Evolutionary conservation across 2,113 vertebrate species (phyloP), one percentile per base, ranked within the genome.

Genomic region (Campylomormyrus numenius): DNA sequence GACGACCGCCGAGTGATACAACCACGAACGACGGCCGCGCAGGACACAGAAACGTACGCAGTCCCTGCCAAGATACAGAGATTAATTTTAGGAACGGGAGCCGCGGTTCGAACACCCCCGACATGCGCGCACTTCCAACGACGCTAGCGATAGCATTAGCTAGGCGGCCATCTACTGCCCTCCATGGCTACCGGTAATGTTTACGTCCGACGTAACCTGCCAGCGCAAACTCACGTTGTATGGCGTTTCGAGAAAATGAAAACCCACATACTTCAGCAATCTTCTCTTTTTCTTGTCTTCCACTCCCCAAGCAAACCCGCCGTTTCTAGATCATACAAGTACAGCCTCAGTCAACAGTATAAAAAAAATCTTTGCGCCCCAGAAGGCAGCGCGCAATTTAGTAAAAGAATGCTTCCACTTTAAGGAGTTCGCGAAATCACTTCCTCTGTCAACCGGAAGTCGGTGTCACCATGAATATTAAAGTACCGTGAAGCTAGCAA

Each of bases 301-400:
- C 87, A 66, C 35, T 42, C 56, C 31, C 2, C 19, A 21, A 31
- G 35, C 52, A 46, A 35, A n/a, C 35, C 27, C 15, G 27, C 50
- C 1, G 15, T 21, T 19, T 52, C 50, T 27, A 24, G 45, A 27
- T 49, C 70, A n/a, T 11, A 48, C 46, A 50, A 48, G 3, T 49
- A 48, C 84, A 86, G n/a, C 10, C 11, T 11, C 49, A 48, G 1
- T 4, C 39, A 46, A 24, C 42, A 85, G 11, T 53, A 53, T 53
- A 19, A 24, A 13, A 85, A 66, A 45, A 24, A 62, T 52, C 48
- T 10, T 19, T 88, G 39, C 35, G 13, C 31, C 27, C 87, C 53
- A 88, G 15, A 62, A 62, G 39, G 53, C 87, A 88, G 39, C 87
- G 52, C 87, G 52, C 87, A 62, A 88, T 88, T 87, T 56, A 45